Percentiles rank a stretch among this genome's conserved stretches.
These are phyloP conservation scores for Acipenser ruthenus DNA, from an alignment of 2,797 vertebrate genomes.

Conservation along the genomic window DNA sequence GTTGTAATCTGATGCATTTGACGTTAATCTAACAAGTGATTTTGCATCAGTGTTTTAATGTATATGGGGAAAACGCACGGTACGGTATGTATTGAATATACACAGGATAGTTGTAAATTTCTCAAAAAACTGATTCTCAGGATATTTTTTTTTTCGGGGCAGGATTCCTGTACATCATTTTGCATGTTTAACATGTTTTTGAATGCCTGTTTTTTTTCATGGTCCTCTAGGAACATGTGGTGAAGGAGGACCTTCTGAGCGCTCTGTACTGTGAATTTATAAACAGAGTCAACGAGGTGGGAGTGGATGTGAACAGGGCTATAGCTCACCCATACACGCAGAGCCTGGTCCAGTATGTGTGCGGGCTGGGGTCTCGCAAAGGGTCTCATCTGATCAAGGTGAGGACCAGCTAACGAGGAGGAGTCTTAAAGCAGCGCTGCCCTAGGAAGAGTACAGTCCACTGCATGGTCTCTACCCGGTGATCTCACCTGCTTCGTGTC, in stretches of 20 bases:
- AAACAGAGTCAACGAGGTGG: constrained; percentile 96
- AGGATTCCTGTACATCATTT: too few relatives aligned
- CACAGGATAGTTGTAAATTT: too few relatives aligned
- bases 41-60: too few relatives aligned
- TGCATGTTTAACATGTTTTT: too few relatives aligned
- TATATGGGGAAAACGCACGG: too few relatives aligned
- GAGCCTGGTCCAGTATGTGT: constrained; percentile 91
- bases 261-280: constrained; percentile 95
- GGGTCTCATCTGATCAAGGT: constrained; percentile 95
- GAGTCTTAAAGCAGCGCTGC: neutral
- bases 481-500: neutral
- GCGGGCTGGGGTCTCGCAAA: constrained; percentile 89
- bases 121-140: too few relatives aligned
- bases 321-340: constrained; percentile 94
- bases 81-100: too few relatives aligned
- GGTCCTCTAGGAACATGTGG: constrained; percentile 78
- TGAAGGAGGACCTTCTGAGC: constrained; percentile 88
- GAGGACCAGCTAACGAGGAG: constrained; percentile 16
- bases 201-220: constrained; percentile 3
- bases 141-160: too few relatives aligned
- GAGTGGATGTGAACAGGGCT: constrained; percentile 91
- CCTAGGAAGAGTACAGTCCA: neutral
- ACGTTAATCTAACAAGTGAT: too few relatives aligned
- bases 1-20: too few relatives aligned
- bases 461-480: neutral